Evolutionary conservation across 2,797 vertebrate species (phyloP).

Genomic region (Antennarius maculatus): DNA sequence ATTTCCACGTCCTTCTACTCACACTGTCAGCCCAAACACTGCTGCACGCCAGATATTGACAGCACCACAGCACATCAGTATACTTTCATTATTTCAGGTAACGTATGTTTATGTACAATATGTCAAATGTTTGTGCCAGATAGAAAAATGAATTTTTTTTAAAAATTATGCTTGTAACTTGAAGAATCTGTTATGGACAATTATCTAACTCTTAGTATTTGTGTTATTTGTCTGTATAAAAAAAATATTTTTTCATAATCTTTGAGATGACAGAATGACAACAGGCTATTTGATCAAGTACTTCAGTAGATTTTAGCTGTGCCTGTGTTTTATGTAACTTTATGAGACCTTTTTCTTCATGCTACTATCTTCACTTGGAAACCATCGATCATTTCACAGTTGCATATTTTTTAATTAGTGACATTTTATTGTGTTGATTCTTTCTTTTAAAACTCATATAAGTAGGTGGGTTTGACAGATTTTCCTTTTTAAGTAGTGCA

Average conservation of each 20-base stretch:
- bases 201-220: background rate
- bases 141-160: background rate
- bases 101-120: background rate
- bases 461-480: background rate
- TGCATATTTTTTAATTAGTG: no score
- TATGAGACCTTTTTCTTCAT: background rate
- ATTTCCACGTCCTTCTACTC: background rate
- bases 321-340: background rate
- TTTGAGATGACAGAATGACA: background rate
- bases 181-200: background rate
- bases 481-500: background rate
- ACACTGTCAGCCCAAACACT: constrained; percentile 1
- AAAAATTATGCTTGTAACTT: no score
- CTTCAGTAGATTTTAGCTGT: background rate
- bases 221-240: background rate
- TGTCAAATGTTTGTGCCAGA: background rate
- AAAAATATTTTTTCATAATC: no score
- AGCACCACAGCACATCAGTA: background rate
- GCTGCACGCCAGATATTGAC: background rate
- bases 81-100: background rate
- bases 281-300: background rate
- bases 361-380: background rate
- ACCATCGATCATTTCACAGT: background rate
- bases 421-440: background rate
- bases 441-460: background rate